These are phyloP conservation scores for Eidolon helvum DNA, from an alignment of 2,113 vertebrate species.

Conservation along the genomic window DNA sequence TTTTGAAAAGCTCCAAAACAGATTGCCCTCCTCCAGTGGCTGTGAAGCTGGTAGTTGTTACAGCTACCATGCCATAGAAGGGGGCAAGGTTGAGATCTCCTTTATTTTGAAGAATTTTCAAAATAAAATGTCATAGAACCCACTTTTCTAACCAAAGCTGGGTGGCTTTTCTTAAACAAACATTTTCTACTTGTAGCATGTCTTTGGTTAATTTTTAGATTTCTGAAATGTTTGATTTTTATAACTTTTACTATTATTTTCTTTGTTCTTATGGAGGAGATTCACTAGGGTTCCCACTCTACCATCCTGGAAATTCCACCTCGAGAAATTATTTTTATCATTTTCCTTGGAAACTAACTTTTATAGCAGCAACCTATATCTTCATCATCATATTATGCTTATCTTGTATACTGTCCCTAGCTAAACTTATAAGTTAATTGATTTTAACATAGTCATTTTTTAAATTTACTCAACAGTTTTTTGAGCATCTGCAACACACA, in stretches of 20 bases:
- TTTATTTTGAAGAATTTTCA: background rate
- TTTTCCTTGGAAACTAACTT: background rate
- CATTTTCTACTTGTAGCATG: background rate
- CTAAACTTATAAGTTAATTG: background rate
- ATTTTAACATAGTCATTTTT: background rate
- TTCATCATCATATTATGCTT: background rate
- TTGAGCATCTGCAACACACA: background rate
- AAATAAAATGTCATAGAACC: background rate
- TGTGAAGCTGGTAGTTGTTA: background rate
- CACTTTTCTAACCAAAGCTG: background rate
- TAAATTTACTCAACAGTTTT: background rate
- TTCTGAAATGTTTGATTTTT: background rate
- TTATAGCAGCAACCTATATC: background rate
- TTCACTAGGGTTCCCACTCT: background rate
- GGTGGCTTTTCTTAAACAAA: background rate
- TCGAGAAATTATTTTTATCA: background rate
- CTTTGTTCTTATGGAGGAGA: background rate
- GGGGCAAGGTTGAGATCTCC: accelerated
- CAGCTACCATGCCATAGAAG: background rate
- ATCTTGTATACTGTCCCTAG: background rate
- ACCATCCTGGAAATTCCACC: background rate
- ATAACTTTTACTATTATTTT: background rate
- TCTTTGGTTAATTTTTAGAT: background rate
- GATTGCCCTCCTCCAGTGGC: background rate
- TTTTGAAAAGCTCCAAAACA: background rate